phyloP scores from a whole-genome alignment of 37 sponge, comb jelly and placozoan genomes.

The Corticium candelabrum region DNA sequence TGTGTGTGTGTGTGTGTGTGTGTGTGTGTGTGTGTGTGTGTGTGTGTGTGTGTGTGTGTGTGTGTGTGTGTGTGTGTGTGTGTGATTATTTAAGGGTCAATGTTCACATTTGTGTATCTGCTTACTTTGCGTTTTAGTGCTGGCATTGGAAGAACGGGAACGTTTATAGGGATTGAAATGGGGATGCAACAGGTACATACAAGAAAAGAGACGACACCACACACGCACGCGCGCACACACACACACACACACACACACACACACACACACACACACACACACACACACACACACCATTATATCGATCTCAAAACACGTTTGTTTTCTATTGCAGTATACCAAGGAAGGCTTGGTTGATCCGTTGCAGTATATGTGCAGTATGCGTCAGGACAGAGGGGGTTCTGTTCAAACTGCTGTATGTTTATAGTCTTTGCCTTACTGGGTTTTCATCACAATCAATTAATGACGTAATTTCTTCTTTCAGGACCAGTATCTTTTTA shows the following conservation, averaged over 20 bases:
- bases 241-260: too few relatives aligned
- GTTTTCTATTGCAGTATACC: slow-evolving; percentile 29
- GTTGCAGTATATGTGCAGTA: slow-evolving; percentile 43
- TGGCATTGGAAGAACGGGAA: slow-evolving; percentile 10
- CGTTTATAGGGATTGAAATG: background rate
- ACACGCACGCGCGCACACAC: too few relatives aligned
- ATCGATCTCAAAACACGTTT: background rate
- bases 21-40: slow-evolving; percentile 16
- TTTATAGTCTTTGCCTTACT: too few relatives aligned
- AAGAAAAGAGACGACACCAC: background rate
- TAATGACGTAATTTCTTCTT: background rate
- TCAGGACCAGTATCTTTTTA: slow-evolving; percentile 62
- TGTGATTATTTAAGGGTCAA: background rate
- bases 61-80: slow-evolving; percentile 12
- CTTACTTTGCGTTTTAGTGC: background rate
- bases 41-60: slow-evolving; percentile 18
- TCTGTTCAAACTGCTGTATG: slow-evolving; percentile 42
- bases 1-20: slow-evolving; percentile 22
- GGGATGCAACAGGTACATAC: background rate
- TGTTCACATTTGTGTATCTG: background rate
- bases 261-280: slow-evolving; percentile 16
- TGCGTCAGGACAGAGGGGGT: slow-evolving; percentile 78
- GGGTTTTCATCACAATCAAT: background rate
- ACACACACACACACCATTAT: slow-evolving; percentile 2
- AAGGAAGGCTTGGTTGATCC: slow-evolving; percentile 55